Evolutionary conservation across 2,888 invertebrate genomes (phyloP), one percentile per base, ranked within the genome.

Genomic region (Isotomurus palustris): DNA sequence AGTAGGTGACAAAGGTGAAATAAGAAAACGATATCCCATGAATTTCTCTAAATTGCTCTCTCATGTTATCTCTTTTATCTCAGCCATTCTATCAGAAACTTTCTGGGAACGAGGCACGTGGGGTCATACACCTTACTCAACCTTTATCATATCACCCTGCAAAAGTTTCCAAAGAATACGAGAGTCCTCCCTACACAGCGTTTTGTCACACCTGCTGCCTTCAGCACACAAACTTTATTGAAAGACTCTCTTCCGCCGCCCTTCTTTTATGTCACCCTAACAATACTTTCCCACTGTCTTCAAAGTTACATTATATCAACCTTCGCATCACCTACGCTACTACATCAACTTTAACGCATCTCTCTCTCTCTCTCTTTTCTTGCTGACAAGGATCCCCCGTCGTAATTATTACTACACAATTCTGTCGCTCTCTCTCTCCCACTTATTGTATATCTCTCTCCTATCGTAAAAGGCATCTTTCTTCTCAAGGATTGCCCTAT

Each of bases 21-120:
- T 40, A 38, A 40, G 8, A 21, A 40, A 8, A 25, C 35, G 25
- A 22, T 12, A 36, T 45, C 43, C 25, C 35, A 36, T 53, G 53
- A 53, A 45, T 53, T 53, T 32, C 17, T 3, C 22, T 17, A 36
- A 43, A 53, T 53, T 24, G 19, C 17, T 35, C 36, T 24, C 25
- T 24, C n/a, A 10, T 32, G 32, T 10, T 32, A 32, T 38, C 38
- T 21, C 29, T 43, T 21, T 21, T 43, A 44, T 24, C 53, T 22
- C 45, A 2, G 21, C 45, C 45, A 53, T 25, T 53, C 53, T 27
- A 53, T 53, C 45, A 53, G 44, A 43, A 27, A 45, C 41, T 32
- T 53, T 43, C 25, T 19, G 19, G 29, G 27, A 53, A 53, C 45
- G 45, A 45, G 53, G 45, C 53, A 53, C 53, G 36, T 53, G 53